These are phyloP conservation scores for Myripristis murdjan DNA, from an alignment of 2,797 vertebrate genomes.

Conservation along the genomic window DNA sequence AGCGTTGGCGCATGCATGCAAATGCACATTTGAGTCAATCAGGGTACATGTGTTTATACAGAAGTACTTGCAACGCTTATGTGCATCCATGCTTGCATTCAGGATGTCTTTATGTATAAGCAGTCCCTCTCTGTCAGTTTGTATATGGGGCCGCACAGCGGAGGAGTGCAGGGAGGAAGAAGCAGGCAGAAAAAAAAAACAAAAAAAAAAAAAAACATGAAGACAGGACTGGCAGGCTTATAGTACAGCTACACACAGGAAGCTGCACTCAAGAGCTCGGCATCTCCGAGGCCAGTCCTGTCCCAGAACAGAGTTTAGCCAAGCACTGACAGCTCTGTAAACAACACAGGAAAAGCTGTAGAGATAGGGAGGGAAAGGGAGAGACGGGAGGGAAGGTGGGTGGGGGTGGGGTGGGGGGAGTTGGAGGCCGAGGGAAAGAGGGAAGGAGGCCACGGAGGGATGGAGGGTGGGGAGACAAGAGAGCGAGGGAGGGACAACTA, in stretches of 20 bases:
- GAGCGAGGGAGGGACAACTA: slow-evolving; percentile 63
- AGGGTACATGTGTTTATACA: not conserved
- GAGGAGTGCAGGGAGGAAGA: not conserved
- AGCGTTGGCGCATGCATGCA: not conserved
- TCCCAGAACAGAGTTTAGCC: slow-evolving; percentile 87
- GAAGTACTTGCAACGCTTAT: not conserved
- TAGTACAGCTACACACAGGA: slow-evolving; percentile 43
- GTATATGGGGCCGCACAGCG: not conserved
- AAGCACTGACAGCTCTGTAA: slow-evolving; percentile 93
- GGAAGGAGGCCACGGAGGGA: slow-evolving; percentile 70
- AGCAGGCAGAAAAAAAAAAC: too few species aligned
- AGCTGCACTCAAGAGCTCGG: slow-evolving; percentile 32
- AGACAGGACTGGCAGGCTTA: slow-evolving; percentile 4
- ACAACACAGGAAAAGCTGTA: slow-evolving; percentile 82
- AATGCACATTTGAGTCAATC: not conserved
- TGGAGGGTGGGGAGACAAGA: slow-evolving; percentile 18
- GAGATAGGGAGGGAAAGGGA: slow-evolving; percentile 52
- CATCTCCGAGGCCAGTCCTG: slow-evolving; percentile 79
- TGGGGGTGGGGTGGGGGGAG: not conserved
- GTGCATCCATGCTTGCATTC: slow-evolving; percentile 10
- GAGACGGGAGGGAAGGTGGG: slow-evolving; percentile 7
- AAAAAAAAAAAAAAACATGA: slow-evolving; percentile 8
- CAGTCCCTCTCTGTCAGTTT: slow-evolving; percentile 9
- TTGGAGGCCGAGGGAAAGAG: slow-evolving; percentile 37
- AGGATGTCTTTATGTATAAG: slow-evolving; percentile 10